phyloP scores from a whole-genome alignment of 2,888 invertebrate genomes.

The Listrodromus nycthemerus region DNA sequence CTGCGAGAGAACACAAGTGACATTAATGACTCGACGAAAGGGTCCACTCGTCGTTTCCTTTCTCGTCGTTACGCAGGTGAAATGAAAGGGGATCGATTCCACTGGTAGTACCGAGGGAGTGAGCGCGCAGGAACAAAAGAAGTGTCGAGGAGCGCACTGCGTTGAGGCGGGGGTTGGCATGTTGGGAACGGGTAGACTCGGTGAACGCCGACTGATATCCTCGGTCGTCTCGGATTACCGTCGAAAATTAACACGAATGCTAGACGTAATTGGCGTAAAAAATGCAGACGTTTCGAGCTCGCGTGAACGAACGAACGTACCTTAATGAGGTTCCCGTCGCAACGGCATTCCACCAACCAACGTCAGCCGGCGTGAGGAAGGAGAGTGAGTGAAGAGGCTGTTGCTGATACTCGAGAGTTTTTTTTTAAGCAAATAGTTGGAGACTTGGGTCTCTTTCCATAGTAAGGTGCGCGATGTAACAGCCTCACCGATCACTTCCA shows the following conservation, averaged over 20 bases:
- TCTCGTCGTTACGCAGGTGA: constrained; percentile 32
- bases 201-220: constrained; percentile 2
- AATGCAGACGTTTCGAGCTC: constrained; percentile 66
- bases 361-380: constrained; percentile 25
- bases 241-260: constrained; percentile 63
- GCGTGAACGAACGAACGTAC: constrained; percentile 44
- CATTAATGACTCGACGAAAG: constrained; percentile 48
- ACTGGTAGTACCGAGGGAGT: constrained; percentile 37
- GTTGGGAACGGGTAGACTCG: constrained; percentile 13
- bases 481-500: not conserved
- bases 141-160: constrained; percentile 47
- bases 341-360: constrained; percentile 40
- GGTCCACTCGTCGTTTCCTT: constrained; percentile 33
- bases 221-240: constrained; percentile 59
- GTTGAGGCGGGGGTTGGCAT: constrained; percentile 20
- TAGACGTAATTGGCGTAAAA: constrained; percentile 64
- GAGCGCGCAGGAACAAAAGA: constrained; percentile 46
- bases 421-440: constrained; percentile 33
- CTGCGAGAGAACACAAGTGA: constrained; percentile 19
- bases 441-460: not conserved
- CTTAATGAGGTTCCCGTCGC: constrained; percentile 61
- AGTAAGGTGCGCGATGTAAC: not conserved
- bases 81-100: constrained; percentile 58
- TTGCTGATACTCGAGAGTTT: constrained; percentile 38
- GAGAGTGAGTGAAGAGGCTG: constrained; percentile 22